A percentile compares a stretch with the other conserved stretches of the same genome.
phyloP scores from a whole-genome alignment of 1,140 invertebrate genomes.

The Diachasma alloeum region DNA sequence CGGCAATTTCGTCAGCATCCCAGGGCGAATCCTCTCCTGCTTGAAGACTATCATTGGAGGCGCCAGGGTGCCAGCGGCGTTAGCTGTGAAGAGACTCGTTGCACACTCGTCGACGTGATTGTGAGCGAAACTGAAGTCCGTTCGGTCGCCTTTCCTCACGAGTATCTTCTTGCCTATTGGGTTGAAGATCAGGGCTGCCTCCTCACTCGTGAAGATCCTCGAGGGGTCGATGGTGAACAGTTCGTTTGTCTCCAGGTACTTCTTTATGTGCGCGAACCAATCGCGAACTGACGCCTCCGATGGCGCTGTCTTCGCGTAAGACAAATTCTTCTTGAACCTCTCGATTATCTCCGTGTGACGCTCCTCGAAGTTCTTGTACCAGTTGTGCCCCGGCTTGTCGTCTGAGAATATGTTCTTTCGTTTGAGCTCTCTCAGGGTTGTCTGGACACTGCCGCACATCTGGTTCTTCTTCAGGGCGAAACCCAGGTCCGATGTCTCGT shows the following conservation, averaged over 20 bases:
- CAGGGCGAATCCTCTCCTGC: slow-evolving; percentile 37
- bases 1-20: slow-evolving; percentile 35
- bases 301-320: neutral
- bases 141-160: slow-evolving; percentile 43
- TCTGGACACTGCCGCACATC: slow-evolving; percentile 48
- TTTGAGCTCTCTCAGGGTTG: slow-evolving; percentile 43
- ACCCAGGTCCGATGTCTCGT: slow-evolving; percentile 43
- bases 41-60: slow-evolving; percentile 42
- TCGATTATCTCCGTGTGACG: slow-evolving; percentile 39
- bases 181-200: slow-evolving; percentile 45
- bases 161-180: slow-evolving; percentile 44
- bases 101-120: slow-evolving; percentile 48
- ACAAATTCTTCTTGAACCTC: neutral
- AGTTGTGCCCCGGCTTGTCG: slow-evolving; percentile 42
- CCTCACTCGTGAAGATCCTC: slow-evolving; percentile 49
- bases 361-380: slow-evolving; percentile 41
- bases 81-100: slow-evolving; percentile 43
- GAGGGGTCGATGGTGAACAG: slow-evolving; percentile 17
- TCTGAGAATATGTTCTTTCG: slow-evolving; percentile 43
- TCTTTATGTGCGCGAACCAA: neutral
- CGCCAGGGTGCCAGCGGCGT: slow-evolving; percentile 33
- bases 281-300: neutral
- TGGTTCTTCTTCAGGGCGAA: slow-evolving; percentile 50
- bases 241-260: neutral
- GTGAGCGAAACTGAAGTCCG: slow-evolving; percentile 42